Evolutionary conservation across 2,797 vertebrate species (phyloP).

Genomic region (Syncerus caffer): DNA sequence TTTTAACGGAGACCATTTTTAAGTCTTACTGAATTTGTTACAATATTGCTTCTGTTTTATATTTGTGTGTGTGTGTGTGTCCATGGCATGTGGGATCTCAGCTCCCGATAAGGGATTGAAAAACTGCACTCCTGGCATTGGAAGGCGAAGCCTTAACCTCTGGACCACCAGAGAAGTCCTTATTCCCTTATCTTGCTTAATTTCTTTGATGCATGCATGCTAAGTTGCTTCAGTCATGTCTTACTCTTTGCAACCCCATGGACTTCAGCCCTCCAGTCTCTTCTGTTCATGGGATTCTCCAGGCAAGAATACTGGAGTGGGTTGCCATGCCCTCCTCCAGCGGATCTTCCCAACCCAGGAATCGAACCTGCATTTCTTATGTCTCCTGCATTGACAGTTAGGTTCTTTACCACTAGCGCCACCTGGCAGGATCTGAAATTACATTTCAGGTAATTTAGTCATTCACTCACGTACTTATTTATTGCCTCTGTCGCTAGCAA

Average conservation of each 20-base stretch:
- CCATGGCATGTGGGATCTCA: background rate
- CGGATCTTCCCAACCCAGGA: background rate
- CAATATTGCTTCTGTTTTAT: background rate
- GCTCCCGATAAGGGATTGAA: background rate
- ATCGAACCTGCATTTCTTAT: background rate
- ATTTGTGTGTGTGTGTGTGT: background rate
- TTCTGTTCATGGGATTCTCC: background rate
- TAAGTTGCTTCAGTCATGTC: background rate
- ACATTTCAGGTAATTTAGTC: background rate
- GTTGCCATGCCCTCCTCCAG: background rate
- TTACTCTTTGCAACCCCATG: background rate
- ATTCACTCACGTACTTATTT: background rate
- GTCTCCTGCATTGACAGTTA: background rate
- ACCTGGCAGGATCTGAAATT: background rate
- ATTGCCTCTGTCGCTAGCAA: background rate
- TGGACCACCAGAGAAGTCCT: background rate
- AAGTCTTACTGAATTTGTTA: background rate
- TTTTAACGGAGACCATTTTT: background rate
- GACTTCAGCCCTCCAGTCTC: background rate
- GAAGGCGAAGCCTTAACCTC: background rate
- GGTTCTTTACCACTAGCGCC: background rate
- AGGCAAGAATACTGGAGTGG: background rate
- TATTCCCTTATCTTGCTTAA: background rate
- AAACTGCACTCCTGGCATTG: background rate
- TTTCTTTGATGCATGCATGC: background rate